Evolutionary conservation across 37 sponge, comb jelly and placozoan genomes (phyloP).

Genomic region (Beroe ovata): DNA sequence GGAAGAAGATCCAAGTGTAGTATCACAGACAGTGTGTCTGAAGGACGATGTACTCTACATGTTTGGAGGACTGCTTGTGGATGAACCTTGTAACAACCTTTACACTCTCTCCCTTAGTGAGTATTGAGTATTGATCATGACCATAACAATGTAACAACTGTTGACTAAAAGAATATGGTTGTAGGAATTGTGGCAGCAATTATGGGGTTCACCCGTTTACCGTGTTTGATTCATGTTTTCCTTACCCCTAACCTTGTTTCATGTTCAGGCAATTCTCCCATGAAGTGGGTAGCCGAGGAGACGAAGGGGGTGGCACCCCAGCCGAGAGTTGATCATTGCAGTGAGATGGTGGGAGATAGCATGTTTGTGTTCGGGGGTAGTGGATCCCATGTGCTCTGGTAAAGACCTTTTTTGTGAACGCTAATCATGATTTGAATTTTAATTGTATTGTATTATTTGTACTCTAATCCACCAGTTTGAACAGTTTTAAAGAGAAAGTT

Average conservation of each 20-base stretch:
- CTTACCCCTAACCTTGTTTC: neutral
- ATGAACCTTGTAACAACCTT: constrained; percentile 29
- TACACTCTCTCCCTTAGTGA: constrained; percentile 44
- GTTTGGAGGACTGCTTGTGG: constrained; percentile 37
- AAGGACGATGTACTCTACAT: neutral
- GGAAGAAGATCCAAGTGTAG: constrained; percentile 17
- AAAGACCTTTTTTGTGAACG: too few relatives aligned
- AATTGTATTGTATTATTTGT: too few relatives aligned
- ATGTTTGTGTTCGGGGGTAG: constrained; percentile 58
- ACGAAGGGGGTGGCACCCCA: constrained; percentile 5
- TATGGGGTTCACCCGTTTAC: too few relatives aligned
- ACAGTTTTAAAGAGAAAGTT: too few relatives aligned
- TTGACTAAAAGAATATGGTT: neutral
- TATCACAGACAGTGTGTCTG: constrained; percentile 5
- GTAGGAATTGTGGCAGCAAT: neutral
- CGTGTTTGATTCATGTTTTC: too few relatives aligned
- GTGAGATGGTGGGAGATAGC: neutral
- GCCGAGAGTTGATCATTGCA: constrained; percentile 51
- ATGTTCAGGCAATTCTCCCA: neutral
- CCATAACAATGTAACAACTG: neutral
- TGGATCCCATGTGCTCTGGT: constrained; percentile 39
- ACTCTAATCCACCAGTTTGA: too few relatives aligned
- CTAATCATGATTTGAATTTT: too few relatives aligned
- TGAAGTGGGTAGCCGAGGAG: constrained; percentile 5
- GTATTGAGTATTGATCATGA: too few relatives aligned